Evolutionary conservation across 2,113 vertebrate genomes (phyloP).

Genomic region (Terrapene triunguis): DNA sequence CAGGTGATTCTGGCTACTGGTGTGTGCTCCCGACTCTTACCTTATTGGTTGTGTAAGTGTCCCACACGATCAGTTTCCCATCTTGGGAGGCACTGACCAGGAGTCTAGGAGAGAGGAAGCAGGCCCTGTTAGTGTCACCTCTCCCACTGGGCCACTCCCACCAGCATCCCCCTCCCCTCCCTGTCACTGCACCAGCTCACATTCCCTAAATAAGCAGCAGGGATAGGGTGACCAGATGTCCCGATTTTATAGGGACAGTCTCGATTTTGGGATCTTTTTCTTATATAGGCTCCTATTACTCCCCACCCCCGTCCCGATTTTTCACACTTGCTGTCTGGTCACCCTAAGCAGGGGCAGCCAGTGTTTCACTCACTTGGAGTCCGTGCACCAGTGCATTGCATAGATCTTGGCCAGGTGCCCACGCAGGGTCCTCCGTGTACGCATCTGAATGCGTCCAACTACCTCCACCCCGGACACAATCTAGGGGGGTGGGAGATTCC

Average conservation of each 20-base stretch:
- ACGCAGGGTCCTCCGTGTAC: slow-evolving; percentile 92
- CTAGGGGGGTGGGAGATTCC: slow-evolving; percentile 64
- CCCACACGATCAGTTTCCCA: slow-evolving; percentile 98
- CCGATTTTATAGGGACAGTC: too few relatives aligned
- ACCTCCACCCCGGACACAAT: slow-evolving; percentile 82
- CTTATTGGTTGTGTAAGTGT: slow-evolving; percentile 97
- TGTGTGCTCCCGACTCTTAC: slow-evolving; percentile 63
- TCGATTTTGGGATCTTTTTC: too few relatives aligned
- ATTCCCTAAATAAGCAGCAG: not conserved
- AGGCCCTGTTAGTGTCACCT: not conserved
- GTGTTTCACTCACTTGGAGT: slow-evolving; percentile 87
- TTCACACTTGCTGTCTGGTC: too few relatives aligned
- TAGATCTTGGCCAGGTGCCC: slow-evolving; percentile 98
- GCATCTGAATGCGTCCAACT: slow-evolving; percentile 91
- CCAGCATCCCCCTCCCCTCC: not conserved
- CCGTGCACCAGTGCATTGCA: slow-evolving; percentile 95
- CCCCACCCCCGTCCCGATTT: too few relatives aligned
- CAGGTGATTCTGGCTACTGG: not conserved
- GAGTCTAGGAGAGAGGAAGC: slow-evolving; percentile 80
- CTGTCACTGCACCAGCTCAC: not conserved
- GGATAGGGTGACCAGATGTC: too few relatives aligned
- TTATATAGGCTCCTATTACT: too few relatives aligned
- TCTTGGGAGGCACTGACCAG: slow-evolving; percentile 98
- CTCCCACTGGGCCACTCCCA: not conserved
- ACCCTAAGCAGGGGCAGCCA: not conserved